Conservation (phyloP, 1,140 invertebrate species). For the Heliconius melpomene region DNA sequence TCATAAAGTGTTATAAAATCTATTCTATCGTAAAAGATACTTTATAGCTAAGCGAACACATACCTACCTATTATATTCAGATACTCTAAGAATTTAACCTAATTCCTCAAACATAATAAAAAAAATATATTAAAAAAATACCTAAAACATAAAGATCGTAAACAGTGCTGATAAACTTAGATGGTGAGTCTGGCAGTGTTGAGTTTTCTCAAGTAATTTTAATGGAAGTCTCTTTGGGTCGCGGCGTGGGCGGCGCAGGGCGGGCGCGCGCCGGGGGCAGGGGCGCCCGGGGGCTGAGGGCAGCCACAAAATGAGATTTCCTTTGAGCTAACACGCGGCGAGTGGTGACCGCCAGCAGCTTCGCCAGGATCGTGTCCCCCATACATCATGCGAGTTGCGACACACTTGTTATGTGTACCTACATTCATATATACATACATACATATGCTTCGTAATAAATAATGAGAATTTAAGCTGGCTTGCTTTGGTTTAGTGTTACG, state of each 20-base stretch:
- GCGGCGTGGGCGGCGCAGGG: conserved; percentile 34
- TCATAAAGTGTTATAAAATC: too few species aligned
- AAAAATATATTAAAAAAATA: not conserved
- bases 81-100: too few species aligned
- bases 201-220: conserved; percentile 76
- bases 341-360: conserved; percentile 64
- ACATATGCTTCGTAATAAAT: not conserved
- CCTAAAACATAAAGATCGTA: conserved; percentile 4
- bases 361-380: conserved; percentile 57
- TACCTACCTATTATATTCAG: too few species aligned
- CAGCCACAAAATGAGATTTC: conserved; percentile 75
- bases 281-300: conserved; percentile 41
- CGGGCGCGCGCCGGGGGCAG: not conserved
- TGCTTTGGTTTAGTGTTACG: not conserved
- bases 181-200: conserved; percentile 53
- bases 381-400: conserved; percentile 59
- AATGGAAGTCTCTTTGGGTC: conserved; percentile 63
- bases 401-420: too few species aligned
- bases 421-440: conserved; percentile 42
- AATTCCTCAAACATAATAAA: not conserved
- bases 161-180: not conserved
- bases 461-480: not conserved
- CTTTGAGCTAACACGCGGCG: conserved; percentile 64
- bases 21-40: too few species aligned
- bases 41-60: too few species aligned